Evolutionary conservation across 2,888 invertebrate genomes (phyloP).

Genomic region (Charanyca ferruginea): DNA sequence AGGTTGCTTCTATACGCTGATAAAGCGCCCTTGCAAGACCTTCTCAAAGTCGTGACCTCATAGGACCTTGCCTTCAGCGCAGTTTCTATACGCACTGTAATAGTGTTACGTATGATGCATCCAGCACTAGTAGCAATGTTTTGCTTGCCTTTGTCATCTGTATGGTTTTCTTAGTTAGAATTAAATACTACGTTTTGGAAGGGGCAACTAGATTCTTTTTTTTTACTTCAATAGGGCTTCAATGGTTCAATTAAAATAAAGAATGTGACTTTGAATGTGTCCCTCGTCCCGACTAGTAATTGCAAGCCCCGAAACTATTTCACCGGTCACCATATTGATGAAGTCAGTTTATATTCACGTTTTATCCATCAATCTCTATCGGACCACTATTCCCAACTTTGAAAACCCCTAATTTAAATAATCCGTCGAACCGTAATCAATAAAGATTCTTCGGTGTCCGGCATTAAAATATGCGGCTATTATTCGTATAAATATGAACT

Average conservation of each 20-base stretch:
- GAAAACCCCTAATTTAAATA: slow-evolving; percentile 38
- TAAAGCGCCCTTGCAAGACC: slow-evolving; percentile 84
- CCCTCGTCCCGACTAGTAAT: neutral
- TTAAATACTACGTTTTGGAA: too few species aligned
- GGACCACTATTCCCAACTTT: slow-evolving; percentile 7
- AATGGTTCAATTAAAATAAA: too few species aligned
- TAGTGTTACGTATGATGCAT: slow-evolving; percentile 27
- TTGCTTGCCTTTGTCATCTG: slow-evolving; percentile 18
- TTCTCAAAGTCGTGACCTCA: slow-evolving; percentile 88
- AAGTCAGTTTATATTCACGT: slow-evolving; percentile 6
- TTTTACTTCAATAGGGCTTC: too few species aligned
- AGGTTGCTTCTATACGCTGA: slow-evolving; percentile 68
- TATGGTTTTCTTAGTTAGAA: slow-evolving; percentile 6
- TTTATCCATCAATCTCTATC: neutral
- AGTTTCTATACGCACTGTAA: slow-evolving; percentile 65
- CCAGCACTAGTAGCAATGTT: slow-evolving; percentile 19
- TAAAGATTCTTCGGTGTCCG: slow-evolving; percentile 34
- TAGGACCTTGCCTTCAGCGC: slow-evolving; percentile 83
- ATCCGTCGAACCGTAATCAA: slow-evolving; percentile 24
- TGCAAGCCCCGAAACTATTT: slow-evolving; percentile 2
- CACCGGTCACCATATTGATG: neutral
- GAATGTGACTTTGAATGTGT: too few species aligned
- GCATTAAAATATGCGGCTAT: slow-evolving; percentile 36
- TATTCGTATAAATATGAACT: slow-evolving; percentile 48
- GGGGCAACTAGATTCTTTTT: too few species aligned